phyloP scores from a whole-genome alignment of 1,140 invertebrate species.

The Chironomus tepperi region DNA sequence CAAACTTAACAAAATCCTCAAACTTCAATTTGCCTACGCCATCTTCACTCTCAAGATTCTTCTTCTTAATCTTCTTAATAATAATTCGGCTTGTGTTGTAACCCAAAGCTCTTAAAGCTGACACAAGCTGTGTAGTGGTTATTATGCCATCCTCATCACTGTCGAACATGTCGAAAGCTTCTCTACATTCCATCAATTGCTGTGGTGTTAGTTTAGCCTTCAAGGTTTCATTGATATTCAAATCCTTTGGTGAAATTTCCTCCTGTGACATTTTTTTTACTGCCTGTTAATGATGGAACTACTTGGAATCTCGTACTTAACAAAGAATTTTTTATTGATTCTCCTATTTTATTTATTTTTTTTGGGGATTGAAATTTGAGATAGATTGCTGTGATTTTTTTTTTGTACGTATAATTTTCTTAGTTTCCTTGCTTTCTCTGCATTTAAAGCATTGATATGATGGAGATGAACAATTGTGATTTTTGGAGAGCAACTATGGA shows the following conservation, averaged over 20 bases:
- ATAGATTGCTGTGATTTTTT: background rate
- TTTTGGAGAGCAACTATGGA: too few relatives aligned
- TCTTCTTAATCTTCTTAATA: background rate
- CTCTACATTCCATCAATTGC: background rate
- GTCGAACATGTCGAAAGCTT: background rate
- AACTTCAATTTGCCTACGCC: background rate
- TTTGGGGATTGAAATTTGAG: background rate
- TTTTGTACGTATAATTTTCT: too few relatives aligned
- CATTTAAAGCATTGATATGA: too few relatives aligned
- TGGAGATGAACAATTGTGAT: too few relatives aligned
- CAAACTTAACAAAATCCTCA: background rate
- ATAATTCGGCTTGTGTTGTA: background rate
- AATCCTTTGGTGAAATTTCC: background rate
- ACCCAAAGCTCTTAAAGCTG: slow-evolving; percentile 3
- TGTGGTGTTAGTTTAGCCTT: background rate
- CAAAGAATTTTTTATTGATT: background rate
- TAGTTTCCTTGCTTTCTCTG: too few relatives aligned
- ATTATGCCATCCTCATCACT: background rate
- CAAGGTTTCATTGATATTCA: slow-evolving; percentile 2
- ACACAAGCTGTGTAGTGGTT: background rate
- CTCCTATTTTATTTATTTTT: too few relatives aligned
- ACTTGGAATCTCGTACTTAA: background rate
- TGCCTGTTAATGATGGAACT: background rate
- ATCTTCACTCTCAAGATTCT: background rate
- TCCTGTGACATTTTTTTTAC: background rate